Percentiles rank a stretch among this genome's conserved stretches.
phyloP scores from a whole-genome alignment of 2,888 invertebrate species.

The Andrena marginata region DNA sequence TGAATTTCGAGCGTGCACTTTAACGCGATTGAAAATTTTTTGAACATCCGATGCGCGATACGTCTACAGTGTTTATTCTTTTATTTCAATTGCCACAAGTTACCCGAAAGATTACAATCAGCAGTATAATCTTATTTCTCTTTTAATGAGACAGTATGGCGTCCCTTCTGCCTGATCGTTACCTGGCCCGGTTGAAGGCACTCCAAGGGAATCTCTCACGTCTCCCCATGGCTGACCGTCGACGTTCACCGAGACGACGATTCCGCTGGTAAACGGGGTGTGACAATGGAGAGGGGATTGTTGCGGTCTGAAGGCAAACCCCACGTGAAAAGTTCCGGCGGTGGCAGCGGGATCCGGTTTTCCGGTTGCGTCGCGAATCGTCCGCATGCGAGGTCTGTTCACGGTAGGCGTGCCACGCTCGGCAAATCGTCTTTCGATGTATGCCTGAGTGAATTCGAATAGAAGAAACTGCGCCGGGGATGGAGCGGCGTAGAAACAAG shows the following conservation, averaged over 20 bases:
- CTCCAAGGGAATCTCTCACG: background rate
- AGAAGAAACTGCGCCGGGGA: constrained; percentile 53
- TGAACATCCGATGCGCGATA: too few relatives aligned
- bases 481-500: constrained; percentile 47
- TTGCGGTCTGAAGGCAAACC: constrained; percentile 72
- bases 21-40: background rate
- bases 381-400: constrained; percentile 39
- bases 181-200: background rate
- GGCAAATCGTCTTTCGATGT: constrained; percentile 77
- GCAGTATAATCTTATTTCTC: too few relatives aligned
- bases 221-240: constrained; percentile 36
- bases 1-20: too few relatives aligned
- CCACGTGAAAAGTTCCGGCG: constrained; percentile 48
- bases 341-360: constrained; percentile 58
- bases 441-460: constrained; percentile 79
- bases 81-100: too few relatives aligned
- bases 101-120: too few relatives aligned
- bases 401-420: constrained; percentile 73
- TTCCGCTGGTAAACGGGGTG: constrained; percentile 31
- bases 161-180: background rate
- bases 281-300: constrained; percentile 54
- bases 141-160: too few relatives aligned
- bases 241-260: constrained; percentile 38
- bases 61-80: too few relatives aligned
- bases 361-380: constrained; percentile 56